phyloP scores from a whole-genome alignment of 2,888 invertebrate genomes.

The Napeogenes sylphis region DNA sequence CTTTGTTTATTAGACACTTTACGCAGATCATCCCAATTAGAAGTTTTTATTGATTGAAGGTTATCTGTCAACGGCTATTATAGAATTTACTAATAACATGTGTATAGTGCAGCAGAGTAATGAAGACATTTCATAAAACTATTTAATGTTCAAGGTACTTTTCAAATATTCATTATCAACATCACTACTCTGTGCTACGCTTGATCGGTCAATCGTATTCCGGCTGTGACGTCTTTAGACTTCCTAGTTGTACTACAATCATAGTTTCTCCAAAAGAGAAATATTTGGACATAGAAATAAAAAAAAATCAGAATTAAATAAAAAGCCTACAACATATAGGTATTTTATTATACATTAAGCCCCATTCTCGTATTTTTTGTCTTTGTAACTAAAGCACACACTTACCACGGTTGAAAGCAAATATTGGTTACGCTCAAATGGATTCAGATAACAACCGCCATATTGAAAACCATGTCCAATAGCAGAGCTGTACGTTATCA shows the following conservation, averaged over 20 bases:
- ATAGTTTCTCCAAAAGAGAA: background rate
- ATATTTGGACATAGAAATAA: too few species aligned
- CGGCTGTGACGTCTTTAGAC: constrained; percentile 50
- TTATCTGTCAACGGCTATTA: too few species aligned
- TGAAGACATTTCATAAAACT: background rate
- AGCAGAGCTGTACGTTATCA: constrained; percentile 58
- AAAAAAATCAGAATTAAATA: too few species aligned
- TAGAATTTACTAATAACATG: too few species aligned
- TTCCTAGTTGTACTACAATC: constrained; percentile 45
- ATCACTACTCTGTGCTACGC: constrained; percentile 26
- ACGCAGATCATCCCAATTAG: too few species aligned
- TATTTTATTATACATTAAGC: too few species aligned
- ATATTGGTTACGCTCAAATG: constrained; percentile 54
- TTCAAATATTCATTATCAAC: constrained; percentile 24
- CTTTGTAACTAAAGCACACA: background rate
- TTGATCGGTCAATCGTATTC: constrained; percentile 44
- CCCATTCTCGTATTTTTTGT: background rate
- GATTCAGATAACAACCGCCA: constrained; percentile 62
- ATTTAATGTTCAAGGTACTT: background rate
- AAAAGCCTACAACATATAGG: background rate
- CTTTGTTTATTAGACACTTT: background rate
- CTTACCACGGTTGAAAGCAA: constrained; percentile 55
- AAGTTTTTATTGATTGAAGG: too few species aligned
- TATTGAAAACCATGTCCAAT: constrained; percentile 71
- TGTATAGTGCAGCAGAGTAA: too few species aligned